A percentile compares a stretch with the other conserved stretches of the same genome.
Conservation (phyloP, 1,140 invertebrate genomes). For the Neodiprion lecontei region DNA sequence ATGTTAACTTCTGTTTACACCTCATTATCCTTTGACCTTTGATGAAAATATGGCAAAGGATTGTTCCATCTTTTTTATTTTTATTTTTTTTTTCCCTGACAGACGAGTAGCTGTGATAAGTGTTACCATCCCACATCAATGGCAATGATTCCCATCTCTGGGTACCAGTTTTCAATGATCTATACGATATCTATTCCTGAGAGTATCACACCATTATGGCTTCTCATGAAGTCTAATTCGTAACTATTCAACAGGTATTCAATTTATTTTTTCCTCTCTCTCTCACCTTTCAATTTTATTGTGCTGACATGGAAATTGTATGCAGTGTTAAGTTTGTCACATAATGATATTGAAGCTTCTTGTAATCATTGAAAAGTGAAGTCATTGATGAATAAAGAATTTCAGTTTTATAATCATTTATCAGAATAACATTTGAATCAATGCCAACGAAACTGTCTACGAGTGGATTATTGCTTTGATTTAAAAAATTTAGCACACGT, state of each 20-base stretch:
- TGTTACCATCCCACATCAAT: too few species aligned
- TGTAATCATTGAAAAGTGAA: slow-evolving; percentile 5
- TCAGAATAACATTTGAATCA: too few species aligned
- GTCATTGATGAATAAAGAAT: slow-evolving; percentile 20
- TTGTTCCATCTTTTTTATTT: not conserved
- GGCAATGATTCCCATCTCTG: too few species aligned
- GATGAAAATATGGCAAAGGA: too few species aligned
- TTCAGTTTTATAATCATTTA: too few species aligned
- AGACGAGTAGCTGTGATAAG: too few species aligned
- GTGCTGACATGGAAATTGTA: too few species aligned
- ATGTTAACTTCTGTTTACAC: too few species aligned
- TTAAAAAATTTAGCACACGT: not conserved
- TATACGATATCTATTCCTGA: not conserved
- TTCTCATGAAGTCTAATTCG: not conserved
- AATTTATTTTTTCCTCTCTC: too few species aligned
- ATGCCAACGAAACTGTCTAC: too few species aligned
- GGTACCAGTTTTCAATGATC: not conserved
- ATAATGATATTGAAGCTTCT: slow-evolving; percentile 14
- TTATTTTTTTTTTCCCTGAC: not conserved
- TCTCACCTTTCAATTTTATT: not conserved
- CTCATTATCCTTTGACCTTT: too few species aligned
- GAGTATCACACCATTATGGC: not conserved
- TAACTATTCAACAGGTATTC: not conserved
- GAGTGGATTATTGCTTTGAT: not conserved
- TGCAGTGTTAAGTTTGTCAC: slow-evolving; percentile 21